A percentile compares a stretch with the other conserved stretches of the same genome.
Conservation (phyloP, 2,797 vertebrate species). For the Sphaeramia orbicularis region DNA sequence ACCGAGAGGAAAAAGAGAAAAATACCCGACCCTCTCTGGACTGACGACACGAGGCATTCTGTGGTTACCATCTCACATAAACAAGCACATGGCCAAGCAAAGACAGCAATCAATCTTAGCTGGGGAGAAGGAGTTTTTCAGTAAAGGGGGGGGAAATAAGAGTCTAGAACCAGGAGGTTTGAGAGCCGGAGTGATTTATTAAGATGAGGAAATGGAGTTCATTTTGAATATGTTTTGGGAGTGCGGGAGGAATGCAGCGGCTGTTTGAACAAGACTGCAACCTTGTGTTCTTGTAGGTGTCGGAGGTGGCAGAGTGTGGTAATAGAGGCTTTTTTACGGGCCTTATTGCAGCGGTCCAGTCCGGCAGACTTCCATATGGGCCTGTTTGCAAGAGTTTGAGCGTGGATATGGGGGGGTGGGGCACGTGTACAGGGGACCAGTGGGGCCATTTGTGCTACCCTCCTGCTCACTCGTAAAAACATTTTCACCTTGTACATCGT, state of each 20-base stretch:
- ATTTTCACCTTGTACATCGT: conserved; percentile 62
- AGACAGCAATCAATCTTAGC: conserved; percentile 72
- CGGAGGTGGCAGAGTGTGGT: conserved; percentile 80
- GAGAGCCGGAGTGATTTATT: conserved; percentile 81
- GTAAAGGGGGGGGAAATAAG: conserved; percentile 5
- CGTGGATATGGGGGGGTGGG: conserved; percentile 45
- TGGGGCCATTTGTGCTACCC: conserved; percentile 16
- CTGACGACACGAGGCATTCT: conserved; percentile 34
- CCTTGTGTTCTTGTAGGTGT: conserved; percentile 83
- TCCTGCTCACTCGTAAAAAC: conserved; percentile 54
- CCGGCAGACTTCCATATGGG: conserved; percentile 25
- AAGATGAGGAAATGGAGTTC: conserved; percentile 69
- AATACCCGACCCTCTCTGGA: conserved; percentile 33
- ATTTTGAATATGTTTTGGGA: conserved; percentile 67
- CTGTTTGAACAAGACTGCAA: conserved; percentile 77
- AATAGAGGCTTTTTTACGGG: conserved; percentile 79
- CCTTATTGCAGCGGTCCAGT: conserved; percentile 63
- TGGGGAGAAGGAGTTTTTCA: conserved; percentile 52
- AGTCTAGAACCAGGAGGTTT: conserved; percentile 18
- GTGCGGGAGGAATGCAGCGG: conserved; percentile 54
- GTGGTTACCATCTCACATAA: conserved; percentile 58
- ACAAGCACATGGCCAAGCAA: conserved; percentile 55
- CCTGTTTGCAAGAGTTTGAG: conserved; percentile 75
- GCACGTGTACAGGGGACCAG: conserved; percentile 34
- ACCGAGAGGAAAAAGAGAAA: conserved; percentile 1